A percentile compares a stretch with the other conserved stretches of the same genome.
phyloP scores from a whole-genome alignment of 2,888 invertebrate genomes.

The Dryococelus australis region DNA sequence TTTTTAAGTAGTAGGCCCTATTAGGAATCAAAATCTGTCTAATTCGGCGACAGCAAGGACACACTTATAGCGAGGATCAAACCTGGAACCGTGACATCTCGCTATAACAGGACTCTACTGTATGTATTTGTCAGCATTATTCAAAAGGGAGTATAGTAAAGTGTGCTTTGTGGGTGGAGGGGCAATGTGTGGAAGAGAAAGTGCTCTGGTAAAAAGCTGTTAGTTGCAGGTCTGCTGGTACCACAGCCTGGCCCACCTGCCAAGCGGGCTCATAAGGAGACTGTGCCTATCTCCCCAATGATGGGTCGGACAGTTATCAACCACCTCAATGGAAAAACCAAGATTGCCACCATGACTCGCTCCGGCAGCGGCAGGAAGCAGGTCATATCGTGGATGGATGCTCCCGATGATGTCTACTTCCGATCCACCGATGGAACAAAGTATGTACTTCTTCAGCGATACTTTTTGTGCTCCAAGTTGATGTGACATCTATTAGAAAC shows the following conservation, averaged over 20 bases:
- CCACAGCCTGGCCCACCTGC: conserved; percentile 66
- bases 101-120: no score
- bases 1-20: no score
- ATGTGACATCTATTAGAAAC: not conserved
- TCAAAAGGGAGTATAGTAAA: no score
- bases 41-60: no score
- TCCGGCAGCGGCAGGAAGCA: conserved; percentile 82
- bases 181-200: no score
- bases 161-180: no score
- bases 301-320: conserved; percentile 59
- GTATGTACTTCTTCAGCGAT: conserved; percentile 63
- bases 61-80: no score
- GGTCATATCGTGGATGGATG: conserved; percentile 98
- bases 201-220: no score
- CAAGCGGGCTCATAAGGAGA: conserved; percentile 82
- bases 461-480: conserved; percentile 13
- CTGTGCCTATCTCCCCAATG: conserved; percentile 57
- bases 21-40: no score
- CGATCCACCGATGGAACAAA: conserved; percentile 89
- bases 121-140: no score
- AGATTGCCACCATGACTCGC: conserved; percentile 79
- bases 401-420: conserved; percentile 96
- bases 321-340: conserved; percentile 83
- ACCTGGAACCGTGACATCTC: no score
- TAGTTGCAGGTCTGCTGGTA: conserved; percentile 54